Evolutionary conservation across 2,888 invertebrate species (phyloP), one percentile per base, ranked within the genome.

Genomic region (Choristoneura rosaceana): DNA sequence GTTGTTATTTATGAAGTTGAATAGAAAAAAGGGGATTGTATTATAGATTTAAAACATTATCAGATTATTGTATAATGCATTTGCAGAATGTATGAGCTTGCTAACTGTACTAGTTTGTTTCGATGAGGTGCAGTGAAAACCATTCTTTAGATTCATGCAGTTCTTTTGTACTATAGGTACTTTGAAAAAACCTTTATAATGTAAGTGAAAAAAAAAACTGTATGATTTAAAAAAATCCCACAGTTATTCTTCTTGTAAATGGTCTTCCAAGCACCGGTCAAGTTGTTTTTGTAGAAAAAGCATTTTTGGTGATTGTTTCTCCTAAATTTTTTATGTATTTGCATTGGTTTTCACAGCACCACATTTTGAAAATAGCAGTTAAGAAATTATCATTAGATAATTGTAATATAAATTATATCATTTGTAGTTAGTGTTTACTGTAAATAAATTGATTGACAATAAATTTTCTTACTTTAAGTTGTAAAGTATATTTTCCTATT

Each of bases 381-480:
- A 68, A 60, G 15, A 50, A 43, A 55, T 74, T 85, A 84, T 87
- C 80, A 84, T 77, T 84, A 83, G 78, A 80, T 81, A 82, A 83
- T 86, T 78, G 84, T 85, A 85, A 75, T 59, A 69, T 73, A 73
- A 73, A 73, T 69, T 64, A 69, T 73, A 73, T 73, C 73, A 68
- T 68, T 73, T 81, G 85, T 91, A 90, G 82, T 76, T 88, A 87
- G 82, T 83, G 83, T 91, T 90, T 91, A 89, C 79, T 93, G 91
- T 93, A 92, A 91, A 93, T 93, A 92, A 89, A 91, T 84, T 86
- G 88, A 92, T 93, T 93, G 93, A 93, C 92, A 93, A 93, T 93
- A 92, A 92, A 91, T 86, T 90, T 90, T 87, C 89, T 87, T 89
- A 90, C 85, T 90, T 85, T 84, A 87, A 78, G 80, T 82, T 76